These are phyloP conservation scores for Rhinolophus ferrumequinum DNA, from an alignment of 2,113 vertebrate genomes.

Conservation along the genomic window DNA sequence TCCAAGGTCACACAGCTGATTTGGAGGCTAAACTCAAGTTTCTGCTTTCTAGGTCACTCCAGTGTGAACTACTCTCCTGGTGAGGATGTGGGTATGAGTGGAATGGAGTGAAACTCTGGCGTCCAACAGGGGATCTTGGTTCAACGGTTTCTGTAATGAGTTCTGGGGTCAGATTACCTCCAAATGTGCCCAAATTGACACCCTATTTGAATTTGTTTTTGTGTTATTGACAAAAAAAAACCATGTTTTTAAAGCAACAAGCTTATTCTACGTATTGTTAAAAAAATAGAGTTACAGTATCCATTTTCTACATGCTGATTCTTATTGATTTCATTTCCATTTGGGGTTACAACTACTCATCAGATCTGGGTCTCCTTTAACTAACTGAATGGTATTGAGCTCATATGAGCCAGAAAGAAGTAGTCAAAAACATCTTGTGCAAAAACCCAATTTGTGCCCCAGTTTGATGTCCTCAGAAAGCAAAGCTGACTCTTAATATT, in stretches of 20 bases:
- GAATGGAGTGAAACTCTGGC: background rate
- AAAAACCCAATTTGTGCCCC: background rate
- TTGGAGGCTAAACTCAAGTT: background rate
- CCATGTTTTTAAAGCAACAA: background rate
- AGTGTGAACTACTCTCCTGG: background rate
- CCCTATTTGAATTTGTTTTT: background rate
- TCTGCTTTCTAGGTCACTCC: background rate
- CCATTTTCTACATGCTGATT: background rate
- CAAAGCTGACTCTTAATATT: background rate
- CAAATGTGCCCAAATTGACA: background rate
- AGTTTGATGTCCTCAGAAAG: background rate
- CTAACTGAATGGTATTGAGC: background rate
- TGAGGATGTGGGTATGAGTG: background rate
- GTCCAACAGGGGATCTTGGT: background rate
- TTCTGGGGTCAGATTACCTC: background rate
- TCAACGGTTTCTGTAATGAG: background rate
- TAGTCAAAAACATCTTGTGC: background rate
- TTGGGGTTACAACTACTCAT: background rate
- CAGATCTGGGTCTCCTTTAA: background rate
- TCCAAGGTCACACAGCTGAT: background rate
- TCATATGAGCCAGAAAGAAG: background rate
- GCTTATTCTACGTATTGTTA: background rate
- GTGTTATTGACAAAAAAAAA: background rate
- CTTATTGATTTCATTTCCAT: background rate
- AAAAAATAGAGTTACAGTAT: background rate